A percentile compares a stretch with the other conserved stretches of the same genome.
Conservation (phyloP, 2,113 vertebrate species). For the Malurus elegans region DNA sequence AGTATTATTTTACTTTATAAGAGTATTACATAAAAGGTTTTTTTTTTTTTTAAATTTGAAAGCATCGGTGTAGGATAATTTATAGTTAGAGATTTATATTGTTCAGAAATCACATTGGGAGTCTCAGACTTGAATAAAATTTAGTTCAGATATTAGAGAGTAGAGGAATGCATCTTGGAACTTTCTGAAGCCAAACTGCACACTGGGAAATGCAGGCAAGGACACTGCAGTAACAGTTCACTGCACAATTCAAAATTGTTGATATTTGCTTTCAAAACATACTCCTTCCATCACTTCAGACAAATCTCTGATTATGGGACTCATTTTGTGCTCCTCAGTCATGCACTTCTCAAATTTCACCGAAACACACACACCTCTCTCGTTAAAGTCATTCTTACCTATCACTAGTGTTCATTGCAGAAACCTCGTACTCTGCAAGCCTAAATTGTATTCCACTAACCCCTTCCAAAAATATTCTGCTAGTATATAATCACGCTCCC, state of each 20-base stretch:
- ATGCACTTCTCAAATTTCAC: background rate
- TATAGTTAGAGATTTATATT: background rate
- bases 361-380: background rate
- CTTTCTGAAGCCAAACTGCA: background rate
- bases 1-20: constrained; percentile 43
- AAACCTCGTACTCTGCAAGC: background rate
- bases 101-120: background rate
- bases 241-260: background rate
- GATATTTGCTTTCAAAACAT: background rate
- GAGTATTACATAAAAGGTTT: background rate
- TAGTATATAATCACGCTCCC: background rate
- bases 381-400: background rate
- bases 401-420: background rate
- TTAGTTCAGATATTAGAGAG: background rate
- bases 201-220: background rate
- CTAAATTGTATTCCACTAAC: background rate
- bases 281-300: background rate
- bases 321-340: background rate
- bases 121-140: background rate
- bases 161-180: background rate
- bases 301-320: background rate
- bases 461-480: background rate
- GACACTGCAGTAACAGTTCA: background rate
- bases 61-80: background rate
- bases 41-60: background rate